phyloP scores from a whole-genome alignment of 2,888 invertebrate species.

The Dolomedes plantarius region DNA sequence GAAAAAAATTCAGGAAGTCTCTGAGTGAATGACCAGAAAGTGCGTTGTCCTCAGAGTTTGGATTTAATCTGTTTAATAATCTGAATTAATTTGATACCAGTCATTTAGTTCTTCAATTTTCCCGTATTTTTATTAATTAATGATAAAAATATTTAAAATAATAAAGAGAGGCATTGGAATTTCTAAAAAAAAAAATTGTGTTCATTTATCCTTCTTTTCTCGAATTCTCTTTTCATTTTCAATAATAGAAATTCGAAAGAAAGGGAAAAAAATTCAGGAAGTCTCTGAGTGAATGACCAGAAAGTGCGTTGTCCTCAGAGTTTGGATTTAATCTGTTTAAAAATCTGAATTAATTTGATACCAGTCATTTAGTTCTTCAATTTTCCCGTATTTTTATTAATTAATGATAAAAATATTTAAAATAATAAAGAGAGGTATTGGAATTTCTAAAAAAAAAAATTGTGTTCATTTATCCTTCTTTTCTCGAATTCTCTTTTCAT shows the following conservation, averaged over 20 bases:
- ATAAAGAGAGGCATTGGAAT: no score
- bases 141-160: no score
- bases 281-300: constrained; percentile 55
- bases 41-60: background rate
- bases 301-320: constrained; percentile 34
- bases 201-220: constrained; percentile 50
- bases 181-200: constrained; percentile 50
- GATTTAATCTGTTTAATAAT: no score
- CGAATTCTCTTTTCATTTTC: constrained; percentile 44
- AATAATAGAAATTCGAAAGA: constrained; percentile 63
- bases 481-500: constrained; percentile 52
- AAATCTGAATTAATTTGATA: no score
- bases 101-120: no score
- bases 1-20: constrained; percentile 13
- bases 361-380: no score
- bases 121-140: no score
- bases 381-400: no score
- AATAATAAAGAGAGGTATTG: no score
- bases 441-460: constrained; percentile 43
- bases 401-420: no score
- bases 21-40: constrained; percentile 60
- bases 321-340: no score
- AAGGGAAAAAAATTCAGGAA: constrained; percentile 27
- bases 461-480: constrained; percentile 45
- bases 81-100: no score